These are phyloP conservation scores for Nyctalus aviator DNA, from an alignment of 2,797 vertebrate genomes.

Conservation along the genomic window DNA sequence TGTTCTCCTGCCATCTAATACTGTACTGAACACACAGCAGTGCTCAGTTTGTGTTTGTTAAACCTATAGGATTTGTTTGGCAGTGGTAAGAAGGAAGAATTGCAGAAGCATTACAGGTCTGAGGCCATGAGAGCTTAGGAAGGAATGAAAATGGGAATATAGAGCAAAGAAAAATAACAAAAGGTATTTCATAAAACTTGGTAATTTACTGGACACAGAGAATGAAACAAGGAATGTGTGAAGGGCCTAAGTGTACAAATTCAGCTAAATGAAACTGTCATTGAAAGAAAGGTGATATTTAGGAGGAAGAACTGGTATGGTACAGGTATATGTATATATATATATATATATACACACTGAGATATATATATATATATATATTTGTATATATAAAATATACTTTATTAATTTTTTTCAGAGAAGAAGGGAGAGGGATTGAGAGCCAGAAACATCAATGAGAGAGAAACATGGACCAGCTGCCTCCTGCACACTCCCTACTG, in stretches of 20 bases:
- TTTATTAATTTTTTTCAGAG: no score
- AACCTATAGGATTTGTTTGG: not conserved
- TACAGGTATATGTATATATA: not conserved
- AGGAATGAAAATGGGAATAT: conserved; percentile 51
- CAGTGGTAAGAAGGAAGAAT: not conserved
- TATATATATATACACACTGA: no score
- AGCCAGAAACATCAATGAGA: no score
- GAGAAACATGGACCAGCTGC: no score
- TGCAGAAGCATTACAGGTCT: not conserved
- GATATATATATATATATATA: no score
- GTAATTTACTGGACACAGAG: not conserved
- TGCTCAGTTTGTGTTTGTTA: not conserved
- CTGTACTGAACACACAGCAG: not conserved
- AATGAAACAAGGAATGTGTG: not conserved
- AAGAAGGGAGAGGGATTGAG: no score
- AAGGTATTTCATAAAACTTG: conserved; percentile 41
- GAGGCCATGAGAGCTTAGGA: conserved; percentile 1
- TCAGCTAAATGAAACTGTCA: conserved; percentile 20
- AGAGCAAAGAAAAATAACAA: conserved; percentile 27
- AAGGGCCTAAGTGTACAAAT: conserved; percentile 8
- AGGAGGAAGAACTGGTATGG: not conserved
- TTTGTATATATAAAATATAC: no score
- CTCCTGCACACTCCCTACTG: no score
- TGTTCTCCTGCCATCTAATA: not conserved
- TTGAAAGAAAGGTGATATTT: not conserved